Percentiles rank a stretch among this genome's conserved stretches.
These are phyloP conservation scores for Semotilus atromaculatus DNA, from an alignment of 2,797 vertebrate species.

Conservation along the genomic window DNA sequence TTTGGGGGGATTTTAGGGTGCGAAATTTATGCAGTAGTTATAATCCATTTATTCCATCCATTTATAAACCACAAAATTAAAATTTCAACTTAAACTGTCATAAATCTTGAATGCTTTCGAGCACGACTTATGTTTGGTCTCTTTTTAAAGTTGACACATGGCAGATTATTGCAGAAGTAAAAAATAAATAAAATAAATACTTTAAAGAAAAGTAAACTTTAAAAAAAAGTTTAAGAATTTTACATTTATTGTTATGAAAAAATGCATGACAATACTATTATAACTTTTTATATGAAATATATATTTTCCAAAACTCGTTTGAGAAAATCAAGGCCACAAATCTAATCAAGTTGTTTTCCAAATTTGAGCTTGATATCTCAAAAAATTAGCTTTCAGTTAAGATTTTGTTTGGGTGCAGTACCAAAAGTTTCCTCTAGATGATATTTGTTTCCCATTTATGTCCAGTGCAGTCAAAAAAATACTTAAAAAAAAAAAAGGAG, in stretches of 20 bases:
- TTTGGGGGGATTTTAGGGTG: not conserved
- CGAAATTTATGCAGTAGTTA: not conserved
- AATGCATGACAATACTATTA: not conserved
- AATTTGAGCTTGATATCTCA: not conserved
- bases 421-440: not conserved
- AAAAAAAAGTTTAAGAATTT: not conserved
- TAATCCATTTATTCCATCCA: not conserved
- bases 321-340: not conserved
- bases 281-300: not conserved
- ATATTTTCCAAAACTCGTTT: not conserved
- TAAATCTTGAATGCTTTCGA: not conserved
- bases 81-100: too few species aligned
- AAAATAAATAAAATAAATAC: too few species aligned
- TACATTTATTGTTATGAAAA: not conserved
- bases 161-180: not conserved
- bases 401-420: not conserved
- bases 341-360: not conserved
- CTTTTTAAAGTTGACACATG: not conserved
- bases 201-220: not conserved
- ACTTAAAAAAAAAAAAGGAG: too few species aligned
- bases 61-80: not conserved
- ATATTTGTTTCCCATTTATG: not conserved
- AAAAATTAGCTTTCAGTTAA: not conserved
- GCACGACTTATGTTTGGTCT: not conserved
- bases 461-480: too few species aligned